Base-by-base conservation (phyloP, 2,888 invertebrate genomes). In the Chloroclystis v-ata region DNA sequence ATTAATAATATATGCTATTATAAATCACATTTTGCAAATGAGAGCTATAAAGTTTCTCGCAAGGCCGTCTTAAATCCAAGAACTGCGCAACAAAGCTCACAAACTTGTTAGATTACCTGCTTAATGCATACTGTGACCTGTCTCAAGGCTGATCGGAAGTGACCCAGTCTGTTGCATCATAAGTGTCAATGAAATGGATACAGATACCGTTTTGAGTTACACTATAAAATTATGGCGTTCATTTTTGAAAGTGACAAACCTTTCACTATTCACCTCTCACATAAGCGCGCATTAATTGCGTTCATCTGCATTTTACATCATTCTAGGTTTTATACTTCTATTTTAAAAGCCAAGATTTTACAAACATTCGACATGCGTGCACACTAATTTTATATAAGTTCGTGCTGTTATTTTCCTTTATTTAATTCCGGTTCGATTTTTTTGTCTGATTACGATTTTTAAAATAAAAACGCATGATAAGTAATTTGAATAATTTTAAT, bases 101-200 rank as follows among this genome's bases (percentile, higher is more conserved):
- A 16, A 38, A 33, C 39, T 24, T 26, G 30, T 44, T 37, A 8
- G 14, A 28, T 49, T 32, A 16, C 32, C 40, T 29, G 45, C 28
- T 38, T 38, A n/a, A 49, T 42, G 14, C 35, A 37, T 28, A n/a
- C 30, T 25, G n/a, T 26, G 41, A 42, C 44, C 41, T 33, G 49
- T 20, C 44, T 30, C 41, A 44, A 49, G 49, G 49, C 28, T 41
- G 41, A 12, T 28, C 37, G 40, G 40, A 49, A 49, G 44, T 44
- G 43, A 24, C 35, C 16, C 20, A 20, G 16, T 24, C 20, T 10
- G 20, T 35, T 33, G 38, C 41, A 47, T 47, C 24, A 46, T 26
- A 11, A 14, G 25, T 33, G 16, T 33, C 32, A 4, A 20, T 5
- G 9, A 33, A n/a, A 14, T 14, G 14, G 32, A 32, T 32, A 32